Conservation (phyloP, 2,113 vertebrate species). For the Sula dactylatra region DNA sequence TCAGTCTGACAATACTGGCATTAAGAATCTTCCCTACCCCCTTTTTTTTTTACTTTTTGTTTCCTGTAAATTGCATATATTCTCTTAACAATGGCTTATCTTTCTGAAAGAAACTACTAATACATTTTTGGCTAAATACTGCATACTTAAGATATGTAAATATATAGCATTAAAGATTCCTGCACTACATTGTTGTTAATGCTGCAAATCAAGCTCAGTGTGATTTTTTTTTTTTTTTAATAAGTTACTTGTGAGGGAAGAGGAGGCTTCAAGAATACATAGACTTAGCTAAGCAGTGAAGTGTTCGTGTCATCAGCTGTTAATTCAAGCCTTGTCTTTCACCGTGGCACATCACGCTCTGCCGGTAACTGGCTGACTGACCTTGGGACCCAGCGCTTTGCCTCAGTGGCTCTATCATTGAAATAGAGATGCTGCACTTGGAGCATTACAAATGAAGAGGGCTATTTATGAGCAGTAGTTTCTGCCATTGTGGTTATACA, state of each 20-base stretch:
- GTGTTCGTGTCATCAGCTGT: fast-evolving
- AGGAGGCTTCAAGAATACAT: too few species aligned
- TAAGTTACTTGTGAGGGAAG: neutral
- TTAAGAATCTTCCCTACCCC: too few species aligned
- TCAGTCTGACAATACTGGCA: neutral
- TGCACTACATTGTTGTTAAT: fast-evolving
- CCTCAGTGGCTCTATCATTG: neutral
- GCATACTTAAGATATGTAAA: neutral
- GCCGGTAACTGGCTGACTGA: neutral
- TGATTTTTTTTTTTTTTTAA: neutral
- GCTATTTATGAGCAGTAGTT: neutral
- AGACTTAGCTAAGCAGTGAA: neutral
- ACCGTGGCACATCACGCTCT: neutral
- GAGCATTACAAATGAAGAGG: neutral
- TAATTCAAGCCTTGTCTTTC: neutral
- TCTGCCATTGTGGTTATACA: fast-evolving
- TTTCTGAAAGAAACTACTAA: neutral
- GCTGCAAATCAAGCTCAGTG: neutral
- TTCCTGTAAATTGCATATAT: fast-evolving
- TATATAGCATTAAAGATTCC: neutral
- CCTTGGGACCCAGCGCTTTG: neutral
- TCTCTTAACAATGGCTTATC: fast-evolving
- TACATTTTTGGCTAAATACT: fast-evolving
- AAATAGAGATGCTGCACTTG: neutral
- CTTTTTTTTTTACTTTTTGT: neutral